A percentile compares a stretch with the other conserved stretches of the same genome.
Evolutionary conservation across 2,797 vertebrate species (phyloP).

Genomic region (Propithecus deckenii): DNA sequence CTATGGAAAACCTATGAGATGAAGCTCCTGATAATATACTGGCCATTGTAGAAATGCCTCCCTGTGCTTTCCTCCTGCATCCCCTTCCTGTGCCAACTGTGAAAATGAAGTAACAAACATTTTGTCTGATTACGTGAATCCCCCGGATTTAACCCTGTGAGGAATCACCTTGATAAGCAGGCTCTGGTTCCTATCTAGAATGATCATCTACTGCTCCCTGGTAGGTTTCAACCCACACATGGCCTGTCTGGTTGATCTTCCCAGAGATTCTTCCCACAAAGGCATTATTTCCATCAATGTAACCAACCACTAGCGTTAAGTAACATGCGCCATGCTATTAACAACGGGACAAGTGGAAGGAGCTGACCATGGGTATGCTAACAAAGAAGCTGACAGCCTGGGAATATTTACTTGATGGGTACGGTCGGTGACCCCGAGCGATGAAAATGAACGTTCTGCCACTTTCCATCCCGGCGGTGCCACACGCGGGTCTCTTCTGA

Average conservation of each 20-base stretch:
- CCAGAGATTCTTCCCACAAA: background rate
- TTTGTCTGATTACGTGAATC: background rate
- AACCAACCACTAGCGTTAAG: background rate
- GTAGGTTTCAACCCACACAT: background rate
- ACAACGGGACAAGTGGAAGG: background rate
- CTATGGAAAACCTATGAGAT: background rate
- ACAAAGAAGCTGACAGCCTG: background rate
- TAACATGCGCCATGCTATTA: background rate
- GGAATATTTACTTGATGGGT: constrained; percentile 91
- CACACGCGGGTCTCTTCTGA: constrained; percentile 98
- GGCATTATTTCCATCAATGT: background rate
- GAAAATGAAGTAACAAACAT: background rate
- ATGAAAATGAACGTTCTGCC: constrained; percentile 99
- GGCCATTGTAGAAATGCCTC: background rate
- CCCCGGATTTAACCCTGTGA: background rate
- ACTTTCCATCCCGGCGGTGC: constrained; percentile 97
- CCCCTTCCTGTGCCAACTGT: background rate
- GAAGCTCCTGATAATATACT: background rate
- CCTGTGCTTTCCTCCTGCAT: background rate
- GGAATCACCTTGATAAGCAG: background rate
- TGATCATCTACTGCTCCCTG: background rate
- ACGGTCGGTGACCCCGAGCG: constrained; percentile 96
- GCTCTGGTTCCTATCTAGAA: background rate
- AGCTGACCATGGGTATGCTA: background rate
- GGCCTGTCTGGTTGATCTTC: background rate